Conservation (phyloP, 1,140 invertebrate genomes). For the Drosophila ambigua region DNA sequence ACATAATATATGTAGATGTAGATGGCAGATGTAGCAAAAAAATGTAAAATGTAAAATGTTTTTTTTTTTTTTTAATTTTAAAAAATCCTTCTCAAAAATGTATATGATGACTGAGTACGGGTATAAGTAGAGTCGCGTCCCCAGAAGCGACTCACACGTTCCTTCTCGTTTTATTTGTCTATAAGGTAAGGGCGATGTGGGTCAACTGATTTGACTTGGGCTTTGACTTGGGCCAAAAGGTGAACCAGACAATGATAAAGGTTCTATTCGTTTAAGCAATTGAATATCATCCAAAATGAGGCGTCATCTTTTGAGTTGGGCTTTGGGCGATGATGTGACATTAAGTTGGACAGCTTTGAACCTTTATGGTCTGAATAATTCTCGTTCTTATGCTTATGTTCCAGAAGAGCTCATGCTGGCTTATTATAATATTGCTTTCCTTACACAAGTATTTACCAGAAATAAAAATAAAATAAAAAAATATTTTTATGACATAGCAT, state of each 20-base stretch:
- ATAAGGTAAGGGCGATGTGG: constrained; percentile 38
- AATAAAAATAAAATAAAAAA: constrained; percentile 23
- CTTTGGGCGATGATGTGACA: constrained; percentile 28
- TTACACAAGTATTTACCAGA: not conserved
- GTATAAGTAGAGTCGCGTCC: no score
- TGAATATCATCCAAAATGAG: constrained; percentile 25
- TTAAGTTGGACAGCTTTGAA: constrained; percentile 22
- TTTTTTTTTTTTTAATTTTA: no score
- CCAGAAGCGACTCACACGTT: no score
- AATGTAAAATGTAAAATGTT: no score
- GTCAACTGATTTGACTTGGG: constrained; percentile 26
- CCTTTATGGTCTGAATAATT: not conserved
- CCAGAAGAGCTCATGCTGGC: not conserved
- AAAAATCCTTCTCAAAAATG: no score
- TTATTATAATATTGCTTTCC: constrained; percentile 14
- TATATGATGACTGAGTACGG: no score
- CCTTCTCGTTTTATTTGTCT: constrained; percentile 16
- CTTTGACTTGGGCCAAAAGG: constrained; percentile 1
- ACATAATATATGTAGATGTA: no score
- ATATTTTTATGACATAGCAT: constrained; percentile 12
- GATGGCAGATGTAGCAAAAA: no score
- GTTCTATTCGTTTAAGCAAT: constrained; percentile 24
- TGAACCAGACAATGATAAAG: constrained; percentile 45
- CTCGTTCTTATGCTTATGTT: not conserved
- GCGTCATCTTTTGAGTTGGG: constrained; percentile 19